These are phyloP conservation scores for Magallana angulata DNA, from an alignment of 1,140 invertebrate genomes.

Conservation along the genomic window DNA sequence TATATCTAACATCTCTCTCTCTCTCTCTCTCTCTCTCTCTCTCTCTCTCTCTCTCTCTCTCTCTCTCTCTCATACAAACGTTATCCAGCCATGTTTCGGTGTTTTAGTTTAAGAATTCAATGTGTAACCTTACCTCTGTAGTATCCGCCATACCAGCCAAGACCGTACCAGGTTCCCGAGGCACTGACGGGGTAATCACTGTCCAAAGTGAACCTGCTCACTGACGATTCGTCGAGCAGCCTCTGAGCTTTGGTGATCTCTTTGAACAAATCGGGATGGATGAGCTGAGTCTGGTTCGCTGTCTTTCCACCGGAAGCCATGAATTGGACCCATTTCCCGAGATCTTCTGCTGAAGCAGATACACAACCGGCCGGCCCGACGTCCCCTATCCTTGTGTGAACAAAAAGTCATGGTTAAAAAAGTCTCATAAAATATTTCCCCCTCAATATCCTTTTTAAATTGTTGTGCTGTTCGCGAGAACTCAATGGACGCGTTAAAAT, in stretches of 20 bases:
- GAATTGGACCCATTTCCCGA: not conserved
- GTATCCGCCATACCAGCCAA: not conserved
- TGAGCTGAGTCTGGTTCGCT: not conserved
- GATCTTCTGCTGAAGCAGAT: not conserved
- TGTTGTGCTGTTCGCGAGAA: too few relatives aligned
- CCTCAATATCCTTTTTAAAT: too few relatives aligned
- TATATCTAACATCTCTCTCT: too few relatives aligned
- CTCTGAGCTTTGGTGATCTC: not conserved
- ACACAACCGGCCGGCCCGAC: not conserved
- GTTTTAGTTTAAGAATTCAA: too few relatives aligned
- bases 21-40: too few relatives aligned
- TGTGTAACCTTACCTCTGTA: too few relatives aligned
- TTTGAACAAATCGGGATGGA: constrained; percentile 15
- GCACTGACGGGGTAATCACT: not conserved
- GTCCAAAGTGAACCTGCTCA: not conserved
- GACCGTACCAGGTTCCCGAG: not conserved
- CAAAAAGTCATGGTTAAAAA: too few relatives aligned
- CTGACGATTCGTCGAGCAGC: not conserved
- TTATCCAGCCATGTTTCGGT: too few relatives aligned
- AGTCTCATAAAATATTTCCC: too few relatives aligned
- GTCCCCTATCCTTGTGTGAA: not conserved
- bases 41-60: too few relatives aligned
- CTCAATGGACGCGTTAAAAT: too few relatives aligned
- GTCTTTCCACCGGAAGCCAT: not conserved
- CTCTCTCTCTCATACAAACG: too few relatives aligned